phyloP scores from a whole-genome alignment of 2,888 invertebrate species.

The Cosmorhoe ocellata region DNA sequence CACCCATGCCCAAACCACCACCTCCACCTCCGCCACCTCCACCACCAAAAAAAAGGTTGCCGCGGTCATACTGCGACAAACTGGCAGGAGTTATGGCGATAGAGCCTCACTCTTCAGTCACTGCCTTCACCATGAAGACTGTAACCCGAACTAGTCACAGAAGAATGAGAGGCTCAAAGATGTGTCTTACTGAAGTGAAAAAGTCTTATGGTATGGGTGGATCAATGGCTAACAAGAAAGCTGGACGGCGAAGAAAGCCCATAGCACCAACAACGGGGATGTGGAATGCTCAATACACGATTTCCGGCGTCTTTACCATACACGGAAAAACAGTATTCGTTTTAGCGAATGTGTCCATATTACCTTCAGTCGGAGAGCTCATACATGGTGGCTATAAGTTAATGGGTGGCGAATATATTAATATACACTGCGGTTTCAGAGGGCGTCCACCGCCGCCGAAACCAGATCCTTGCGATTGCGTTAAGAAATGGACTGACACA shows the following conservation, averaged over 20 bases:
- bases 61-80: slow-evolving; percentile 56
- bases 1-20: slow-evolving; percentile 48
- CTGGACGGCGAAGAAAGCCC: slow-evolving; percentile 43
- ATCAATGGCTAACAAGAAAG: slow-evolving; percentile 31
- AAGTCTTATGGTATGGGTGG: slow-evolving; percentile 55
- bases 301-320: slow-evolving; percentile 57
- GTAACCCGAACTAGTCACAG: slow-evolving; percentile 36
- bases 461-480: slow-evolving; percentile 61
- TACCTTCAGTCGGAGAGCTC: slow-evolving; percentile 59
- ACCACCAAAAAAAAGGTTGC: slow-evolving; percentile 61
- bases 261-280: slow-evolving; percentile 55
- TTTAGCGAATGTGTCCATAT: slow-evolving; percentile 53
- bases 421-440: slow-evolving; percentile 61
- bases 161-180: slow-evolving; percentile 43
- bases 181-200: slow-evolving; percentile 47
- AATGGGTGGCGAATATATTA: slow-evolving; percentile 48
- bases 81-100: slow-evolving; percentile 56
- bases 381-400: slow-evolving; percentile 63
- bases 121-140: slow-evolving; percentile 41
- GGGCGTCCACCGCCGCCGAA: slow-evolving; percentile 45
- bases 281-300: slow-evolving; percentile 58
- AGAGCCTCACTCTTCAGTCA: slow-evolving; percentile 43
- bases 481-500: slow-evolving; percentile 56
- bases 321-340: slow-evolving; percentile 54
- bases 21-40: slow-evolving; percentile 64